phyloP scores from a whole-genome alignment of 2,113 vertebrate genomes.

The Phaethornis superciliosus region DNA sequence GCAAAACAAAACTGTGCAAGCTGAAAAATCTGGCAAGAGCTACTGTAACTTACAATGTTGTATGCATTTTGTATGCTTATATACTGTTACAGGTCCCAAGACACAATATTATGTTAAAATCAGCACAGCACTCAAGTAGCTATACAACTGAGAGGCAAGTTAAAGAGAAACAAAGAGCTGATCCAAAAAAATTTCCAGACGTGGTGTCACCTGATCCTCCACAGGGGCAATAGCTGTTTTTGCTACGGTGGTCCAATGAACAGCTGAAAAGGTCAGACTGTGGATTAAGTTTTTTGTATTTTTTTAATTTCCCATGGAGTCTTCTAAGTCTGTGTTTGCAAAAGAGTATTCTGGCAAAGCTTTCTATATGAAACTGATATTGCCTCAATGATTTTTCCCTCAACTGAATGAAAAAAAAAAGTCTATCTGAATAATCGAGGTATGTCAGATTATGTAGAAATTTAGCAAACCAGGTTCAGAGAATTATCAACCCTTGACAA shows the following conservation, averaged over 20 bases:
- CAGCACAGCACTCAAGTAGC: slow-evolving; percentile 47
- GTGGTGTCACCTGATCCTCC: slow-evolving; percentile 59
- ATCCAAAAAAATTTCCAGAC: slow-evolving; percentile 64
- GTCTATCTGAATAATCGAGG: not conserved
- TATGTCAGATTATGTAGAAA: not conserved
- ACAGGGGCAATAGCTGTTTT: slow-evolving; percentile 44
- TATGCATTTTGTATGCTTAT: slow-evolving; percentile 36
- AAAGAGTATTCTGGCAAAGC: slow-evolving; percentile 22
- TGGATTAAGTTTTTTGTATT: slow-evolving; percentile 11
- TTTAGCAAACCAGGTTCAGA: not conserved
- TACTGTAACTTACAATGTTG: not conserved
- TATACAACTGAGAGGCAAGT: slow-evolving; percentile 40
- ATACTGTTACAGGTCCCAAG: slow-evolving; percentile 34
- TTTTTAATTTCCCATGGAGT: slow-evolving; percentile 45
- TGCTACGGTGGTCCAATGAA: slow-evolving; percentile 56
- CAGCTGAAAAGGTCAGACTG: slow-evolving; percentile 56
- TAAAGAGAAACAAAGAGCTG: slow-evolving; percentile 54
- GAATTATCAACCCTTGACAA: not conserved
- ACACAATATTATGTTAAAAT: slow-evolving; percentile 40
- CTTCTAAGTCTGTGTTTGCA: not conserved
- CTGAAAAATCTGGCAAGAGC: slow-evolving; percentile 40
- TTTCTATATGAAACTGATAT: not conserved
- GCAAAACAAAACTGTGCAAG: slow-evolving; percentile 29
- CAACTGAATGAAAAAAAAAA: not conserved
- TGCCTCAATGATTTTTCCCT: not conserved